Evolutionary conservation across 2,113 vertebrate genomes (phyloP).

Genomic region (Tragelaphus buxtoni): DNA sequence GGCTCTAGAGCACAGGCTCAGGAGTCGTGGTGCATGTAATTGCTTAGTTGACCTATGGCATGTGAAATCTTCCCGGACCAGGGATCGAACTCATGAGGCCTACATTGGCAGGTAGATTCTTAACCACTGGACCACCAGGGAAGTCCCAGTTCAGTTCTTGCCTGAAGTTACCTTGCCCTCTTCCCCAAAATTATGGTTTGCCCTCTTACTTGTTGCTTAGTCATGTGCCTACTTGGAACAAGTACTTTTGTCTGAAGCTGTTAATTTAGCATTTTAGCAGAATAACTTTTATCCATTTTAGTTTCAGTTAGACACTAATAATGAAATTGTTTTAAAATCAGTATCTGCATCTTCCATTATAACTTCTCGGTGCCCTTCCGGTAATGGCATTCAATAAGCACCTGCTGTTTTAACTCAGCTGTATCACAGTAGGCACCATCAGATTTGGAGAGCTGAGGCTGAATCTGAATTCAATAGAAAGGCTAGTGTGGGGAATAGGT

Average conservation of each 20-base stretch:
- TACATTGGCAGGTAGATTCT: fast-evolving
- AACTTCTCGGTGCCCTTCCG: background rate
- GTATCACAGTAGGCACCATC: background rate
- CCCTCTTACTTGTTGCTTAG: background rate
- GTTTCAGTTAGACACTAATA: background rate
- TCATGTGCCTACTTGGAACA: background rate
- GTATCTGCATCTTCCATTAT: background rate
- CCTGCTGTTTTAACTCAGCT: background rate
- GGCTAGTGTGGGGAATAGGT: background rate
- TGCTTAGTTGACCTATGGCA: fast-evolving
- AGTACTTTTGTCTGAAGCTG: background rate
- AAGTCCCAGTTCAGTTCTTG: background rate
- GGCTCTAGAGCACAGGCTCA: background rate
- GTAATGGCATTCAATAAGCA: background rate
- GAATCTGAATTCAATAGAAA: background rate
- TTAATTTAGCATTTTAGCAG: background rate
- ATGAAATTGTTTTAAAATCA: conserved; percentile 16
- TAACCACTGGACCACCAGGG: background rate
- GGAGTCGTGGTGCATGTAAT: fast-evolving
- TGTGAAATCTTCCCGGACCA: background rate
- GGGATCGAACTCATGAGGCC: background rate
- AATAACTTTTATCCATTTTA: background rate
- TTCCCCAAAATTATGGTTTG: background rate
- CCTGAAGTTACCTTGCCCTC: background rate
- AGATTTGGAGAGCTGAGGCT: background rate